Base-by-base conservation (phyloP, 2,113 vertebrate species). In the Poeciliopsis occidentalis region DNA sequence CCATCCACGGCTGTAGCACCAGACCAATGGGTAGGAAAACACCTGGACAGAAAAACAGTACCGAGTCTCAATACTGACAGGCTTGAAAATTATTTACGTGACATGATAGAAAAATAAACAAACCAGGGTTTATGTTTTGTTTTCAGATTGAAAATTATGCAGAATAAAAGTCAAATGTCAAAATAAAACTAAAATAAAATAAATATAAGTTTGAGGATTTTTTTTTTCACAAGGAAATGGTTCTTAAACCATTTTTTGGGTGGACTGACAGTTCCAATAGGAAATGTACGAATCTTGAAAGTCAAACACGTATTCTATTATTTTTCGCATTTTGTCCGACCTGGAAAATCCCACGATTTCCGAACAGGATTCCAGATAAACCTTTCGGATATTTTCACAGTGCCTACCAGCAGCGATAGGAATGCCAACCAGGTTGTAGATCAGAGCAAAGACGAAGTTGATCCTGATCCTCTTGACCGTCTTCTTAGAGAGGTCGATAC, bases 1-100 rank as follows among this genome's bases (percentile, higher is more conserved):
- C 98, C 98, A 99, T 99, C 97, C 98, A 99, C 0, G 98, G 98
- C 91, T 98, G 96, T 68, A 99, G 91, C 75, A 99, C 95, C 0
- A 99, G 91, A 26, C 97, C 97, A 0, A 95, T 2, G 4, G 98
- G 97, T 92, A 98, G 94, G 88, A 99, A 98, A 12, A 97, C 94
- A 44, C 98, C 98, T 98, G 89, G 6, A 15, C 27, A 19, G 73
- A 11, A n/a, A 5, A 31, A 31, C 30, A 4, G 30, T 3, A 31
- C 30, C 30, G 30, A 31, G 30, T 31, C 30, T 31, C 30, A 31
- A 4, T 31, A 31, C n/a, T 12, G 6, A n/a, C 15, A 29, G 32
- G 4, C 4, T 67, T 1, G 6, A 47, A 27, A 2, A 47, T 47
- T 1, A 47, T 54, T n/a, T 15, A 31, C 60, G 1, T 10, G 19